Base-by-base conservation (phyloP, 2,113 vertebrate genomes). In the Perognathus longimembris region DNA sequence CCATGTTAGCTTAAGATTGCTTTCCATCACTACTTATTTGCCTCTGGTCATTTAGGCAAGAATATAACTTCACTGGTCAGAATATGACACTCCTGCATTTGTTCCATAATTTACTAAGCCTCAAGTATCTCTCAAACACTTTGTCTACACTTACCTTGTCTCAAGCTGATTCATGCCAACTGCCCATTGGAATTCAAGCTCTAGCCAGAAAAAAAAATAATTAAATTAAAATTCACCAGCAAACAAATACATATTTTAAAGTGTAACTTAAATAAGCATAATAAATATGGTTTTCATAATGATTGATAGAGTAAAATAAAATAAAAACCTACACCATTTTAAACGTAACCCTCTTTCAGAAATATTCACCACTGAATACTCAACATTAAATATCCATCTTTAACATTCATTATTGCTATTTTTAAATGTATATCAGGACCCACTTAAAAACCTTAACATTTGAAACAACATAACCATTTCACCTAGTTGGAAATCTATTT, bases 121-220 rank as follows among this genome's bases (percentile, higher is more conserved):
- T 45, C 4, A 5, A 54, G 30, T 69, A 32, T 74, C 85, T 84
- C 73, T 85, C 7, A 22, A 86, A 67, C 81, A 8, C 38, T 85
- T 57, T 89, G 24, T 78, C 45, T 88, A 26, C n/a, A n/a, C 5
- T 70, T 70, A 42, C 22, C 7, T 30, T 14, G 57, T 61, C 38
- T 45, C 5, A 32, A 9, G 18, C 54, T 75, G 6, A n/a, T 7
- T 36, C 64, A 12, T 34, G 26, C 40, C 77, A 54, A 77, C 15
- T 69, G 28, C 67, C 80, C 40, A 88, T 84, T 36, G 30, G 26
- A 42, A 4, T 6, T 61, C 40, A 89, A 75, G 15, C 2, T 50
- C 21, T 40, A 84, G 91, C 28, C 38, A 93, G 66, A 76, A 88
- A 92, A 95, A 89, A 81, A 40, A 26, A 79, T n/a, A 63, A 63